Base-by-base conservation (phyloP, 1,140 invertebrate genomes). In the Leguminivora glycinivorella region DNA sequence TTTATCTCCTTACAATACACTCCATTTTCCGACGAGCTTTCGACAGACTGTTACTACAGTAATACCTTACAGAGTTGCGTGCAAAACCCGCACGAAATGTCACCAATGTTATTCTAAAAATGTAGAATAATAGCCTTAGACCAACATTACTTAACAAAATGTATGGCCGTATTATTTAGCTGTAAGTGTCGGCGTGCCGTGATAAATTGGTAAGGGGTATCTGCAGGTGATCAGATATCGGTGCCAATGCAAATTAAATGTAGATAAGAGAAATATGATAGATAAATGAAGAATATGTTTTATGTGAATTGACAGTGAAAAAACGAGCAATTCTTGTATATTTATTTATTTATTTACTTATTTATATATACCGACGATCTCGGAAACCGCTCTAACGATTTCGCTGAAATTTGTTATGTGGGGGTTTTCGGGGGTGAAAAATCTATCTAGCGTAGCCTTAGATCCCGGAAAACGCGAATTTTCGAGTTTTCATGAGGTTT, bases 81-180 rank as follows among this genome's bases (percentile, higher is more conserved):
- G 40, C 40, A 17, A 43, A 43, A 43, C 40, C 40, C 40, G 40
- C 14, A 17, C 4, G 40, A 43, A 43, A 43, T 43, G 40, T 43
- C 19, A 52, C 17, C 1, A 9, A 1, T 9, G 17, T 5, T 52
- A 52, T 52, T 52, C 19, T 52, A 22, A 52, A 52, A 52, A 52
- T 22, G 47, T 22, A 52, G 19, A 52, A 52, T 52, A 52, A 52
- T 52, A n/a, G 17, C 19, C 19, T 1, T 9, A 6, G 6, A 10
- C 47, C 47, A 9, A 19, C 47, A 52, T 52, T 52, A 52, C 47
- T 52, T 52, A 52, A 9, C 19, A 6, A 22, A 52, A 52, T 52
- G 19, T 52, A 52, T 52, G 47, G 47, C 7, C 47, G 47, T 52
- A 52, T 52, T 52, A 52, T 52, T 52, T 52, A 52, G 47, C 47